Evolutionary conservation across 2,888 invertebrate species (phyloP), one percentile per base, ranked within the genome.

Genomic region (Orthonychiurus folsomi): DNA sequence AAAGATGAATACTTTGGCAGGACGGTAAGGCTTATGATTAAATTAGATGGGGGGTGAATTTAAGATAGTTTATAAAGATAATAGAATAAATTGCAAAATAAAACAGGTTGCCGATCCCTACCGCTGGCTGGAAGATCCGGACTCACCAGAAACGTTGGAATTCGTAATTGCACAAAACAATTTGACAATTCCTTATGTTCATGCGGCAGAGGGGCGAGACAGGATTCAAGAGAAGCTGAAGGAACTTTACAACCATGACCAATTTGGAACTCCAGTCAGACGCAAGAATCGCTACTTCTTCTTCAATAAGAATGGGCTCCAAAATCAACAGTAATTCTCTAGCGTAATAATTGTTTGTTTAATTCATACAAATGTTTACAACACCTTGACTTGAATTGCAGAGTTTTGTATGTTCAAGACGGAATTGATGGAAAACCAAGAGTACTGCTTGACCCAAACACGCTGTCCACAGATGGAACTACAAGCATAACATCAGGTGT

Each of bases 101-200:
- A n/a, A n/a, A n/a, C 77, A 93, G 92, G 82, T 93, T 60, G 72
- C 77, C 59, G 97, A 99, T 79, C 91, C 92, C 0, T 97, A 96
- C 78, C 86, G 95, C 62, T 97, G 95, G 94, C 78, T 99, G 63
- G 97, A 99, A 78, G 91, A 97, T 79, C 94, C 96, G 0, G 93
- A 96, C 78, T 83, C 89, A 0, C 84, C 86, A 64, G 93, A 96
- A 78, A 95, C 96, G 1, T 86, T 89, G 77, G 82, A 83, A 61
- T 99, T 89, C 80, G 91, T 97, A 24, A 87, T 91, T 62, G 86
- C 85, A 27, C 90, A 97, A 78, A 97, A 97, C 81, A 84, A 83
- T 53, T 82, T 97, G 54, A 92, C 94, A 5, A 80, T 83, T 67
- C 93, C 94, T 0, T 96, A 85, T 78, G 79, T 99, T 24, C 84